Conservation (phyloP, 53 echinoderm and acorn worm genomes). For the Holothuria leucospilota region DNA sequence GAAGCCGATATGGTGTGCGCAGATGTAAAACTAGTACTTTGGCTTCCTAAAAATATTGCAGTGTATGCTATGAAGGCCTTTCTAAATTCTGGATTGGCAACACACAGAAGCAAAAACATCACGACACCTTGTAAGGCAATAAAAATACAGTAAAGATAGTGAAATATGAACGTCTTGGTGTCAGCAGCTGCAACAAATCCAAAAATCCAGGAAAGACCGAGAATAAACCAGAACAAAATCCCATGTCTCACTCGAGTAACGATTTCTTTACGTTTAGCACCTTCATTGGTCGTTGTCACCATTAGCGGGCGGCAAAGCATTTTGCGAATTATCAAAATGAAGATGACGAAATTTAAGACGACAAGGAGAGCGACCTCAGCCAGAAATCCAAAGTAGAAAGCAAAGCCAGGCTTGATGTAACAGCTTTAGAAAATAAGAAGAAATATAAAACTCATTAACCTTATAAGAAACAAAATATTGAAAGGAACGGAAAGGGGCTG, state of each 20-base stretch:
- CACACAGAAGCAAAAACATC: slow-evolving; percentile 65
- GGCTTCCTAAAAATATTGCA: background rate
- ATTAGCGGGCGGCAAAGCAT: slow-evolving; percentile 46
- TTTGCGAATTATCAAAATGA: slow-evolving; percentile 45
- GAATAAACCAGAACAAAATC: slow-evolving; percentile 40
- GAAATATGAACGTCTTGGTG: slow-evolving; percentile 48
- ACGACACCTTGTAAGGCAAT: slow-evolving; percentile 72
- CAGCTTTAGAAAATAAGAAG: background rate
- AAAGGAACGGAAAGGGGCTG: too few species aligned
- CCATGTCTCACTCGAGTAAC: slow-evolving; percentile 44
- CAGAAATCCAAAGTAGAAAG: slow-evolving; percentile 65
- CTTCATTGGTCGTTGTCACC: background rate
- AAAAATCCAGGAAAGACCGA: slow-evolving; percentile 72
- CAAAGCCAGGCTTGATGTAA: slow-evolving; percentile 45
- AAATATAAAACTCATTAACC: too few species aligned
- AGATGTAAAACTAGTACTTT: too few species aligned
- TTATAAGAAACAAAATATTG: too few species aligned
- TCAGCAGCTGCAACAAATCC: slow-evolving; percentile 54
- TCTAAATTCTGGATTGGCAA: slow-evolving; percentile 35
- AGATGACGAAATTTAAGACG: slow-evolving; percentile 18
- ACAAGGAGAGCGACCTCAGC: slow-evolving; percentile 38
- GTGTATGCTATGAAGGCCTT: background rate
- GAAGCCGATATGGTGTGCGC: too few species aligned
- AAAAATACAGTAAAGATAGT: slow-evolving; percentile 67
- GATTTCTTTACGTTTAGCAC: slow-evolving; percentile 5